phyloP scores from a whole-genome alignment of 1,140 invertebrate genomes.

The Chrysomallon squamiferum region DNA sequence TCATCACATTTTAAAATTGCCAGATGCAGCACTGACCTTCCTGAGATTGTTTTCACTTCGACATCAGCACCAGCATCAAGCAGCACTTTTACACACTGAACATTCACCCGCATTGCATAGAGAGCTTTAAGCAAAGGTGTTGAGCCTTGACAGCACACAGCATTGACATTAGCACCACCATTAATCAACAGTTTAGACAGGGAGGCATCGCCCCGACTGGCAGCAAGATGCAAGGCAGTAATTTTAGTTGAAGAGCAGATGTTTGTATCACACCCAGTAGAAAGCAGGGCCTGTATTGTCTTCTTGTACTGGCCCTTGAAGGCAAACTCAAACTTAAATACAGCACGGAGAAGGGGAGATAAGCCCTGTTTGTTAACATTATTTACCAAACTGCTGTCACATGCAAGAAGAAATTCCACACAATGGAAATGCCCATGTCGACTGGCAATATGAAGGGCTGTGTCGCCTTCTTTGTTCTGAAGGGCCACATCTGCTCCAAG shows the following conservation, averaged over 20 bases:
- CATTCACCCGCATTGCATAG: slow-evolving; percentile 22
- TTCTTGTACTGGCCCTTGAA: slow-evolving; percentile 27
- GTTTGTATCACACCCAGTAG: slow-evolving; percentile 37
- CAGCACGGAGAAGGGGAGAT: slow-evolving; percentile 39
- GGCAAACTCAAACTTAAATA: slow-evolving; percentile 29
- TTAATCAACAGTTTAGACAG: slow-evolving; percentile 25
- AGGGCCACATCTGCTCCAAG: slow-evolving; percentile 25
- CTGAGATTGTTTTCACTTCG: slow-evolving; percentile 25
- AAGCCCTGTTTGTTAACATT: slow-evolving; percentile 37
- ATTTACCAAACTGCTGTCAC: slow-evolving; percentile 25
- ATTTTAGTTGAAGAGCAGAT: slow-evolving; percentile 31
- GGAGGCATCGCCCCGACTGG: slow-evolving; percentile 22
- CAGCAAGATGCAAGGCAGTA: slow-evolving; percentile 37
- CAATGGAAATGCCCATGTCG: slow-evolving; percentile 35
- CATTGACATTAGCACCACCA: slow-evolving; percentile 43
- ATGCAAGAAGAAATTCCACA: slow-evolving; percentile 26
- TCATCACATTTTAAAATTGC: slow-evolving; percentile 40
- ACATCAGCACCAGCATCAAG: slow-evolving; percentile 37
- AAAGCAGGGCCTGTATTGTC: slow-evolving; percentile 31
- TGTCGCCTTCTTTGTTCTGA: slow-evolving; percentile 39
- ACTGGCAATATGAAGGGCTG: slow-evolving; percentile 35
- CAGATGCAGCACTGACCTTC: slow-evolving; percentile 32
- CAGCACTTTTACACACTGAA: slow-evolving; percentile 29
- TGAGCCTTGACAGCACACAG: slow-evolving; percentile 15
- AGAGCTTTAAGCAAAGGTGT: slow-evolving; percentile 35